phyloP scores from a whole-genome alignment of 2,888 invertebrate genomes.

The Prosapia bicincta region DNA sequence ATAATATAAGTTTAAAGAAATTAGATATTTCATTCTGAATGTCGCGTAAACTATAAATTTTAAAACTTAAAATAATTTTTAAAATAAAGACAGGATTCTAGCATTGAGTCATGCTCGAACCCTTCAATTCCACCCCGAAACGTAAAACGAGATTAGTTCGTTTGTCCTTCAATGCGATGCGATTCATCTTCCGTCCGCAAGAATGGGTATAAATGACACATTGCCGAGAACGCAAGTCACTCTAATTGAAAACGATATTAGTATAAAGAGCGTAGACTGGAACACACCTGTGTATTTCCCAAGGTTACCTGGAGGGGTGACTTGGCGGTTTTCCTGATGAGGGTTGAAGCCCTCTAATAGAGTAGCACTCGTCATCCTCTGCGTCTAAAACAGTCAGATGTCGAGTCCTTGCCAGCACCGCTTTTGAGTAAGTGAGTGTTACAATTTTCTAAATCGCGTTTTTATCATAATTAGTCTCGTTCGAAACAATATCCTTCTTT shows the following conservation, averaged over 20 bases:
- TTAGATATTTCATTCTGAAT: too few species aligned
- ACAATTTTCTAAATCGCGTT: too few species aligned
- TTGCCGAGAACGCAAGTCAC: not conserved
- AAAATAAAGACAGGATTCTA: not conserved
- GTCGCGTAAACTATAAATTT: too few species aligned
- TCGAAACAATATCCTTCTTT: too few species aligned
- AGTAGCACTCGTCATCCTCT: not conserved
- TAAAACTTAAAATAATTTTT: too few species aligned
- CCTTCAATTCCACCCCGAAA: not conserved
- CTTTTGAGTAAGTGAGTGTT: too few species aligned
- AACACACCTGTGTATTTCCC: not conserved
- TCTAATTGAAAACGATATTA: slow-evolving; percentile 2
- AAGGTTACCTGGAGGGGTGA: not conserved
- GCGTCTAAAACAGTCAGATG: not conserved
- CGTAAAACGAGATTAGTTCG: not conserved
- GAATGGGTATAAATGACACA: not conserved
- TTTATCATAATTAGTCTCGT: too few species aligned
- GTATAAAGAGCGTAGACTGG: not conserved
- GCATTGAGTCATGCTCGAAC: not conserved
- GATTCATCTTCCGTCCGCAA: not conserved
- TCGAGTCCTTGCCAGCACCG: too few species aligned
- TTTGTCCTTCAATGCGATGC: not conserved
- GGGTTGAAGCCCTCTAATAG: not conserved
- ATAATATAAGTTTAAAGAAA: too few species aligned
- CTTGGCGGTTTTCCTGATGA: not conserved